phyloP scores from a whole-genome alignment of 1,140 invertebrate genomes.

The Aricia agestis region DNA sequence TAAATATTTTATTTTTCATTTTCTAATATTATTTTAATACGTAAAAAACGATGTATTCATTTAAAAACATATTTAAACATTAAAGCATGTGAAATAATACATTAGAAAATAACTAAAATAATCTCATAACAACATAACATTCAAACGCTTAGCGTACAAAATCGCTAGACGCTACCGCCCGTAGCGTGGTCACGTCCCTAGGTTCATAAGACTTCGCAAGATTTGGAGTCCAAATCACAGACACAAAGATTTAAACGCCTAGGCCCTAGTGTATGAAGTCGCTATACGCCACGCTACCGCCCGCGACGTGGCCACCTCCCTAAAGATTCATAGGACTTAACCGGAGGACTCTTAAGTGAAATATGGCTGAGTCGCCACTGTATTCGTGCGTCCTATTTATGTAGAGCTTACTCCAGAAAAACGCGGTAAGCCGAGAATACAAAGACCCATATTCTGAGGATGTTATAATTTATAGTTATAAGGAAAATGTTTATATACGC shows the following conservation, averaged over 20 bases:
- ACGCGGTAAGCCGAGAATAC: conserved; percentile 2
- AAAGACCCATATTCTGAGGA: background rate
- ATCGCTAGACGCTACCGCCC: no score
- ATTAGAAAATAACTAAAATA: no score
- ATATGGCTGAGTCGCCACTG: conserved; percentile 13
- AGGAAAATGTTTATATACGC: background rate
- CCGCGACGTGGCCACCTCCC: background rate
- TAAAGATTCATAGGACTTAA: conserved; percentile 1
- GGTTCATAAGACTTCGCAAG: no score
- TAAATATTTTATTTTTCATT: no score
- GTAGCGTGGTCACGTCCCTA: no score
- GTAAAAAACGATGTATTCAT: no score
- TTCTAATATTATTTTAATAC: no score
- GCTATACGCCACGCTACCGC: background rate
- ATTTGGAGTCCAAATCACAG: no score
- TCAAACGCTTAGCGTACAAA: no score
- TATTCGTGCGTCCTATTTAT: conserved; percentile 10
- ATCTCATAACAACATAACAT: no score
- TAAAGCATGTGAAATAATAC: no score
- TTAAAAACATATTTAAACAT: no score
- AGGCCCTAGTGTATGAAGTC: background rate
- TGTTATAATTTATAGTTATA: background rate
- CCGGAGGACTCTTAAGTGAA: conserved; percentile 13
- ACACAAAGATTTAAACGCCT: background rate
- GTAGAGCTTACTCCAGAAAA: background rate